Base-by-base conservation (phyloP, 37 sponge, comb jelly and placozoan genomes). In the Tethya wilhelma region DNA sequence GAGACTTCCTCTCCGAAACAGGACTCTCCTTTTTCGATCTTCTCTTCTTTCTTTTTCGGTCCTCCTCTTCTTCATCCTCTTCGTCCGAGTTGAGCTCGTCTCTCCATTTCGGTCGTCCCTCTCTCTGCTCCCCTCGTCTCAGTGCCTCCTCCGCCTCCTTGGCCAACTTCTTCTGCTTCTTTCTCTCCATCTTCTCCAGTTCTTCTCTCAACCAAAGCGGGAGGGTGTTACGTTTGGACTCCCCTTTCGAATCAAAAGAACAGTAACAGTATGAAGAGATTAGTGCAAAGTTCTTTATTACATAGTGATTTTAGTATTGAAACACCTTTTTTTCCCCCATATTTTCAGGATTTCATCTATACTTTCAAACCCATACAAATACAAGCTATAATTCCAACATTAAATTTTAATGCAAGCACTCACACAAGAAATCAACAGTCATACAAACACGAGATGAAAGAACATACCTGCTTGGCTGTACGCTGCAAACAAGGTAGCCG, bases 141-240 rank as follows among this genome's bases (percentile, higher is more conserved):
- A 44, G 63, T 14, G 33, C 58, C 37, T 74, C 74, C 69, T 64
- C 39, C 0, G 83, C 75, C 70, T 84, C 84, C 59, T 78, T 77
- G 43, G 78, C 89, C 65, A 67, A 3, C 28, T 73, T 38, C 49
- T 75, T 78, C 39, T 42, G 67, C 31, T 43, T 74, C 63, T 84
- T 74, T 44, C 46, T 41, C 53, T 84, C 80, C 68, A 84, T 44
- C 68, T 84, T 82, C 73, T 89, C 89, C 65, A 89, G 67, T 46
- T 77, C 78, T 29, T 80, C 83, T 40, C 78, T 58, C 67, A 89
- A 26, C 89, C 89, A 89, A n/a, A 32, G 28, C 28, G 88, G 88
- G 38, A 88, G 26, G 11, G 22, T 73, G 38, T 81, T 81, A 6
- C 65, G 79, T 59, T 74, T 78, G 22, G 44, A 1, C 25, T 84